These are phyloP conservation scores for Sternarchorhynchus goeldii DNA, from an alignment of 2,797 vertebrate species.

Conservation along the genomic window DNA sequence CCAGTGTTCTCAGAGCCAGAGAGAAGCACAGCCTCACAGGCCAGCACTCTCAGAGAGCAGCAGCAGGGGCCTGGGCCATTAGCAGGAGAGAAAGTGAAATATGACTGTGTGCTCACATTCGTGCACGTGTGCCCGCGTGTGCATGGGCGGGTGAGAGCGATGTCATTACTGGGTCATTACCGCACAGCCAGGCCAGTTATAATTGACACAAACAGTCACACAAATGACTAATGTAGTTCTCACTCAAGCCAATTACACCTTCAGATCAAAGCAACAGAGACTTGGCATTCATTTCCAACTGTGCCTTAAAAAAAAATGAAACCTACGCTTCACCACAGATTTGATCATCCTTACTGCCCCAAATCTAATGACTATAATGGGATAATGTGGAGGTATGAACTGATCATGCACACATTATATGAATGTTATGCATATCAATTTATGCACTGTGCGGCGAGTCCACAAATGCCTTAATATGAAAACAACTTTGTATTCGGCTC, in stretches of 20 bases:
- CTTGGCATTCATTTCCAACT: slow-evolving; percentile 5
- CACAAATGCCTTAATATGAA: not conserved
- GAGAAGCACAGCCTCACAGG: slow-evolving; percentile 2
- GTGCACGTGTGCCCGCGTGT: slow-evolving; percentile 22
- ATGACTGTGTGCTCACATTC: slow-evolving; percentile 16
- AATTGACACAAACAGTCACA: slow-evolving; percentile 46
- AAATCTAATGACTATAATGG: not conserved
- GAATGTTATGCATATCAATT: not conserved
- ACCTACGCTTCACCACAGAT: not conserved
- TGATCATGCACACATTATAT: not conserved
- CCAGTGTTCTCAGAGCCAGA: slow-evolving; percentile 7
- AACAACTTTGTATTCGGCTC: not conserved
- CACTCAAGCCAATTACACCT: slow-evolving; percentile 49
- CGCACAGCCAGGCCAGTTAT: slow-evolving; percentile 43
- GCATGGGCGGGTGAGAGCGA: slow-evolving; percentile 12
- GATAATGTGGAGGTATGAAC: not conserved
- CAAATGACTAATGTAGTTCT: slow-evolving; percentile 55
- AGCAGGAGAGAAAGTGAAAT: slow-evolving; percentile 35
- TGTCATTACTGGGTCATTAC: slow-evolving; percentile 54
- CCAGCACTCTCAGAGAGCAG: slow-evolving; percentile 12
- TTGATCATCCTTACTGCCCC: not conserved
- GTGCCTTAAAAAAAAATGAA: not conserved
- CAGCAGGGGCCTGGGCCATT: slow-evolving; percentile 23
- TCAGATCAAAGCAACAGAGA: slow-evolving; percentile 35
- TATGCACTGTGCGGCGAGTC: not conserved